phyloP scores from a whole-genome alignment of 1,140 invertebrate species.

The Oncopodura yosiiana region DNA sequence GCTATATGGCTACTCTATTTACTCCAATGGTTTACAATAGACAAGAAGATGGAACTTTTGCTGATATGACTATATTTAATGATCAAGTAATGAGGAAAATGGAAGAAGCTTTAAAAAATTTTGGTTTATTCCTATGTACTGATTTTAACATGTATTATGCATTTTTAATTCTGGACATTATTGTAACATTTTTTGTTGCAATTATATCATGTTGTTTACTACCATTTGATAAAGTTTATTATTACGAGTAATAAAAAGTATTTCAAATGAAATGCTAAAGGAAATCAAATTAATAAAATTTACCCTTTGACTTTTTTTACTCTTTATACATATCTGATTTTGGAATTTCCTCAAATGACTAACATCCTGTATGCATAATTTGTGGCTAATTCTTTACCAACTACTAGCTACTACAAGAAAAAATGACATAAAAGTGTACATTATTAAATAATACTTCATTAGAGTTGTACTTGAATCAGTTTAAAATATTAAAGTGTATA shows the following conservation, averaged over 20 bases:
- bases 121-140: neutral
- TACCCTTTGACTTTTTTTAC: neutral
- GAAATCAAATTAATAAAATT: neutral
- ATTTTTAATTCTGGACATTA: neutral
- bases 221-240: neutral
- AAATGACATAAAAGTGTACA: too few relatives aligned
- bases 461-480: too few relatives aligned
- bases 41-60: neutral
- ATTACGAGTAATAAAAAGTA: constrained; percentile 2
- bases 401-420: neutral
- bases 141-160: constrained; percentile 18
- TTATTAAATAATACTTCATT: too few relatives aligned
- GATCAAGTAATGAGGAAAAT: neutral
- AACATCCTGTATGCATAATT: neutral
- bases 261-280: neutral
- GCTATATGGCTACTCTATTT: constrained; percentile 1
- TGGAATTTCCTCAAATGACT: too few relatives aligned
- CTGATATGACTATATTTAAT: constrained; percentile 11
- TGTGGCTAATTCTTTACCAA: neutral
- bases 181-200: constrained; percentile 9
- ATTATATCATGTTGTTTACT: constrained; percentile 16
- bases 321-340: neutral
- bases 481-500: too few relatives aligned
- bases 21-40: constrained; percentile 11
- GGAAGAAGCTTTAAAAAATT: neutral